These are phyloP conservation scores for Pomacea maculata DNA, from an alignment of 1,140 invertebrate genomes.

Conservation along the genomic window DNA sequence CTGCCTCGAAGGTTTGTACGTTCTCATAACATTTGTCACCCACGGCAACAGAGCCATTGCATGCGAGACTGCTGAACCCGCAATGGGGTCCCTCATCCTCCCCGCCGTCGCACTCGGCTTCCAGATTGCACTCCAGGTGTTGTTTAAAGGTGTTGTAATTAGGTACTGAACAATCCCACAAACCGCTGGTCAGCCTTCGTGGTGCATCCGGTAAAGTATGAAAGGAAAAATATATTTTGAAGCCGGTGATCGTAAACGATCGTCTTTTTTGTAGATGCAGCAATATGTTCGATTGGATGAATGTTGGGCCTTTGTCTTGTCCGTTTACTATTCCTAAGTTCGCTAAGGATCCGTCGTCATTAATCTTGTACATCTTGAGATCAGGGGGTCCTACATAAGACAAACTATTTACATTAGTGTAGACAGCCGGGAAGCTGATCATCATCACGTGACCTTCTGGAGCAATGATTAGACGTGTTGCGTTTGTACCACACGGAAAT, in stretches of 20 bases:
- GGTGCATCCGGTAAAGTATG: neutral
- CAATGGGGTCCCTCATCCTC: constrained; percentile 17
- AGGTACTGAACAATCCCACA: constrained; percentile 10
- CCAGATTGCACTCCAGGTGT: constrained; percentile 10
- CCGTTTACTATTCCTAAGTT: neutral
- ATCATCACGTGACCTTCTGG: constrained; percentile 3
- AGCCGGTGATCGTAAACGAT: neutral
- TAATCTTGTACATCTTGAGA: neutral
- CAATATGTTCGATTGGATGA: neutral
- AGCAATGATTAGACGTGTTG: neutral
- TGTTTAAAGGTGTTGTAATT: neutral
- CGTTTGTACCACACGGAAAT: neutral
- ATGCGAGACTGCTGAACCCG: constrained; percentile 5
- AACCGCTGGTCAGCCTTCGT: neutral
- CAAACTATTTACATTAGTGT: neutral
- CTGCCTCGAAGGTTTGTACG: neutral
- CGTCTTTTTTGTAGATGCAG: neutral
- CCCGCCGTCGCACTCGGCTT: neutral
- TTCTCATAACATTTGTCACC: constrained; percentile 8
- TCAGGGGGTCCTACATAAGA: neutral
- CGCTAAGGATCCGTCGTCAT: neutral
- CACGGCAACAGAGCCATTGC: constrained; percentile 2
- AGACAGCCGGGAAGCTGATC: neutral
- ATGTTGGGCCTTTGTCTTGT: neutral
- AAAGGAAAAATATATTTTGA: constrained; percentile 8